A percentile compares a stretch with the other conserved stretches of the same genome.
Evolutionary conservation across 2,888 invertebrate species (phyloP).

Genomic region (Glyphotaelius pellucidus): DNA sequence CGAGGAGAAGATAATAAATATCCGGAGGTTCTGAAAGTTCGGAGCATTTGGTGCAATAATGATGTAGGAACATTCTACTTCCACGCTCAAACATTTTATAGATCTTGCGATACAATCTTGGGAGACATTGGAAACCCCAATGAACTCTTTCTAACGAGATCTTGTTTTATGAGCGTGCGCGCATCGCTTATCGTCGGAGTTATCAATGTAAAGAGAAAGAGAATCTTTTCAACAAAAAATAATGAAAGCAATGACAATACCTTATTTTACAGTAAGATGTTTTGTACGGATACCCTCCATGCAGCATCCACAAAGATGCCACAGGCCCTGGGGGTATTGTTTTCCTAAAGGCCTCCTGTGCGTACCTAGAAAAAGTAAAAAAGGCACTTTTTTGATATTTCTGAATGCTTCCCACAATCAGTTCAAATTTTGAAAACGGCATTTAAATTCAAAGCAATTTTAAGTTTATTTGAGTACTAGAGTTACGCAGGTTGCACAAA

Average conservation of each 20-base stretch:
- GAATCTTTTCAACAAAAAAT: neutral
- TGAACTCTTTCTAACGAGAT: slow-evolving; percentile 74
- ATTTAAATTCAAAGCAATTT: too few species aligned
- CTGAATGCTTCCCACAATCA: too few species aligned
- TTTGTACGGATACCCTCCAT: neutral
- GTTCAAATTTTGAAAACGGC: too few species aligned
- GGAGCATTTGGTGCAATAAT: slow-evolving; percentile 52
- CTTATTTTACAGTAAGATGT: slow-evolving; percentile 53
- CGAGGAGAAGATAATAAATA: slow-evolving; percentile 27
- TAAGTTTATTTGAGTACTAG: too few species aligned
- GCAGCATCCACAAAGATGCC: too few species aligned
- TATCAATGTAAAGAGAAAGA: slow-evolving; percentile 31
- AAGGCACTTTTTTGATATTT: too few species aligned
- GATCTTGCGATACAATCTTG: slow-evolving; percentile 73
- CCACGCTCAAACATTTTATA: slow-evolving; percentile 73
- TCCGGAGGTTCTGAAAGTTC: slow-evolving; percentile 41
- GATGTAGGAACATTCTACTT: slow-evolving; percentile 68
- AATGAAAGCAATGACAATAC: slow-evolving; percentile 14
- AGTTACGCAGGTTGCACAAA: too few species aligned
- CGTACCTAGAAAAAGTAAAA: too few species aligned
- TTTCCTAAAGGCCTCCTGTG: too few species aligned
- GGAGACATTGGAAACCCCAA: slow-evolving; percentile 74
- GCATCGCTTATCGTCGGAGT: slow-evolving; percentile 70
- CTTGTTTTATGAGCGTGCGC: slow-evolving; percentile 72
- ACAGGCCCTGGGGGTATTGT: too few species aligned